Conservation (phyloP, 2,113 vertebrate species). For the Scopus umbretta region DNA sequence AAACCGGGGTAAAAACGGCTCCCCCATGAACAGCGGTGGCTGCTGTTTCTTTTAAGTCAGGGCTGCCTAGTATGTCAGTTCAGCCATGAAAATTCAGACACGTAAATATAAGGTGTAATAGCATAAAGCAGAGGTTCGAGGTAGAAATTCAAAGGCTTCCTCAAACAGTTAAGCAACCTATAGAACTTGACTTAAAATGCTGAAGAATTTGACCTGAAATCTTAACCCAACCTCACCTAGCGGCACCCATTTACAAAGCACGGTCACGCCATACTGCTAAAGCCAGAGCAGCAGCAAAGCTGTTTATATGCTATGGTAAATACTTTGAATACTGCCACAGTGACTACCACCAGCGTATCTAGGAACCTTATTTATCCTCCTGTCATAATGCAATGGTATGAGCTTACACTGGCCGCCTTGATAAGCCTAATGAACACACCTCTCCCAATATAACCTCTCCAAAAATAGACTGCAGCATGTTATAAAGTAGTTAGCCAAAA, state of each 20-base stretch:
- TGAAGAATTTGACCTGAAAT: neutral
- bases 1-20: neutral
- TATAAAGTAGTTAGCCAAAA: neutral
- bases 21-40: neutral
- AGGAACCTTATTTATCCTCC: neutral
- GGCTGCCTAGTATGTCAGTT: neutral
- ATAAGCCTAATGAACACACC: neutral
- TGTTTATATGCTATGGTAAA: neutral
- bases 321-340: neutral
- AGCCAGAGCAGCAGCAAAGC: neutral
- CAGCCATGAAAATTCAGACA: neutral
- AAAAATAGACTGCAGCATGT: neutral
- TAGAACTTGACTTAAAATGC: neutral
- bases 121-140: neutral
- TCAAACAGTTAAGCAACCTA: neutral
- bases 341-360: neutral
- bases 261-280: neutral
- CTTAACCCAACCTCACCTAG: neutral
- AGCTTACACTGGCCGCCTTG: neutral
- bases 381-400: neutral
- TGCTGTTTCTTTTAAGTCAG: neutral
- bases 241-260: neutral
- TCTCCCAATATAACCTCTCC: neutral
- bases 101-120: neutral
- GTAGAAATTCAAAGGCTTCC: neutral